Evolutionary conservation across 2,888 invertebrate genomes (phyloP).

Genomic region (Villa cingulata): DNA sequence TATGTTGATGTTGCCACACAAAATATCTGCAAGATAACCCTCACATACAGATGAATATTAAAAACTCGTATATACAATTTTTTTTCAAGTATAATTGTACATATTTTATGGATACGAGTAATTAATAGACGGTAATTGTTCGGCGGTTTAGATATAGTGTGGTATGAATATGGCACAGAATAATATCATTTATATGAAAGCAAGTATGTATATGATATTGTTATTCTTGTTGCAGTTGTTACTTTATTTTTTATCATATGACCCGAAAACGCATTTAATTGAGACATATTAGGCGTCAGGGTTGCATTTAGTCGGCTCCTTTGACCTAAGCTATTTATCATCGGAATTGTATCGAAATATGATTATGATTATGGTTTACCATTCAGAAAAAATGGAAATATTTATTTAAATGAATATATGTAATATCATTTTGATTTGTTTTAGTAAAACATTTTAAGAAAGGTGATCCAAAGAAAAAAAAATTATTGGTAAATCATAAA

Average conservation of each 20-base stretch:
- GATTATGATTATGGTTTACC: too few species aligned
- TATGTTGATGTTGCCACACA: background rate
- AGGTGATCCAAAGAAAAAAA: too few species aligned
- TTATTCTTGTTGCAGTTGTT: too few species aligned
- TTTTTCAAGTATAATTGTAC: background rate
- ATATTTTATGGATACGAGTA: conserved; percentile 5
- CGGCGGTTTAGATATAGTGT: conserved; percentile 8
- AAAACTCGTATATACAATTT: too few species aligned
- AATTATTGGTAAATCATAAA: too few species aligned
- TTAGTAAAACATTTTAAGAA: too few species aligned
- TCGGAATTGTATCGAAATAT: background rate
- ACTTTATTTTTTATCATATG: background rate
- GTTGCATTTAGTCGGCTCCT: background rate
- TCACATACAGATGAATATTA: background rate
- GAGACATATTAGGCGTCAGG: conserved; percentile 1
- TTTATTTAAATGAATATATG: too few species aligned
- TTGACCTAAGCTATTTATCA: background rate
- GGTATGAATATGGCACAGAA: conserved; percentile 6
- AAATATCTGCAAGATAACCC: conserved; percentile 8
- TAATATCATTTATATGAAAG: too few species aligned
- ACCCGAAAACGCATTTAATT: background rate
- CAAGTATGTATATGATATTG: background rate
- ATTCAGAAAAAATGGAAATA: too few species aligned
- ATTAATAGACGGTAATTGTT: conserved; percentile 13
- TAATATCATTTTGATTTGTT: too few species aligned